Percentiles rank a stretch among this genome's conserved stretches.
phyloP scores from a whole-genome alignment of 1,140 invertebrate species.

The Philopotamus ludificatus region DNA sequence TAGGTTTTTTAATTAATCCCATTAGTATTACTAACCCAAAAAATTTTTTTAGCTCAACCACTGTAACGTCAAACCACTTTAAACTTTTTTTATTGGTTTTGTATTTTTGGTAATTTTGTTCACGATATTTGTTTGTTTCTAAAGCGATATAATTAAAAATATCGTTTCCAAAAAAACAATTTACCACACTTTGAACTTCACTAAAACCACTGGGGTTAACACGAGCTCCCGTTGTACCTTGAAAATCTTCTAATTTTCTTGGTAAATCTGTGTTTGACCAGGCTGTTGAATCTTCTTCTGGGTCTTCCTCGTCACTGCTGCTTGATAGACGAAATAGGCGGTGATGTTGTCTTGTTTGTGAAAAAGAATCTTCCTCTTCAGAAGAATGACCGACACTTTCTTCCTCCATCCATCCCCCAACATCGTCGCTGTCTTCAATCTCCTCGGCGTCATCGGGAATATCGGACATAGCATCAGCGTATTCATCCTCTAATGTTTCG shows the following conservation, averaged over 20 bases:
- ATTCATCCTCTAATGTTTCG: neutral
- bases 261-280: conserved; percentile 8
- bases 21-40: conserved; percentile 41
- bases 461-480: conserved; percentile 5
- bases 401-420: neutral
- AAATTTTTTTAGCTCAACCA: conserved; percentile 42
- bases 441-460: conserved; percentile 3
- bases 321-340: neutral
- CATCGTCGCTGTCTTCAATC: neutral
- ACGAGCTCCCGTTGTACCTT: neutral
- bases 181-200: conserved; percentile 13
- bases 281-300: conserved; percentile 4
- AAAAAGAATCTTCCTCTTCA: conserved; percentile 11
- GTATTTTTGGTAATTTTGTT: conserved; percentile 31
- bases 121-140: conserved; percentile 41
- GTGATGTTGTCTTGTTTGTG: neutral
- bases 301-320: neutral
- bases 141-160: conserved; percentile 35
- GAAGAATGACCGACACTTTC: neutral
- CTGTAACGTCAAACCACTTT: conserved; percentile 38
- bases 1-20: conserved; percentile 39
- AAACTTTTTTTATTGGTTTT: conserved; percentile 32
- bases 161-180: conserved; percentile 41
- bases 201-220: neutral
- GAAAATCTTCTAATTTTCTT: neutral